Evolutionary conservation across 2,888 invertebrate species (phyloP).

Genomic region (Orchestes rusci): DNA sequence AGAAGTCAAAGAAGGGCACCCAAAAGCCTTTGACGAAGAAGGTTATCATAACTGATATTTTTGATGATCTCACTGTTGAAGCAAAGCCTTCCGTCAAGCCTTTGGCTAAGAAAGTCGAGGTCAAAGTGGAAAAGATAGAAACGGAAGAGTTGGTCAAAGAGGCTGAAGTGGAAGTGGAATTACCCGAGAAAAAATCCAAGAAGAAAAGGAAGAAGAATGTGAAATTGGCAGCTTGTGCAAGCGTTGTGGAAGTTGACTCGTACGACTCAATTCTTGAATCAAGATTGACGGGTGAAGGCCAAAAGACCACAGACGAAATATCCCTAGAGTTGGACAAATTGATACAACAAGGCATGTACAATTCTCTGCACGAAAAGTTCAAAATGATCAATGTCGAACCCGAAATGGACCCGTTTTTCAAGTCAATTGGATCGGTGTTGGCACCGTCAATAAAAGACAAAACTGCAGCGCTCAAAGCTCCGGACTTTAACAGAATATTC

Average conservation of each 20-base stretch:
- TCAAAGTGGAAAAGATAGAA: neutral
- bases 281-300: conserved; percentile 26
- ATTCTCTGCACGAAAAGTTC: conserved; percentile 40
- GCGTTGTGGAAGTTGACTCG: conserved; percentile 32
- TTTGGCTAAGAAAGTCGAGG: neutral
- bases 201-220: conserved; percentile 31
- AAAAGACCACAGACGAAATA: conserved; percentile 41
- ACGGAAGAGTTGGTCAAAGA: too few species aligned
- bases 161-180: conserved; percentile 5
- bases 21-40: conserved; percentile 32
- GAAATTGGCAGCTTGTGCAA: conserved; percentile 14
- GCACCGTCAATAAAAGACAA: conserved; percentile 26
- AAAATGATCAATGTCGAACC: conserved; percentile 36
- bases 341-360: conserved; percentile 42
- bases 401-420: conserved; percentile 39
- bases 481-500: conserved; percentile 34
- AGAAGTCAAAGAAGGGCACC: conserved; percentile 31
- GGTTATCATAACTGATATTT: conserved; percentile 38
- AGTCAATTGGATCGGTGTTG: conserved; percentile 26
- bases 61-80: conserved; percentile 21
- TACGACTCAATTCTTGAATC: conserved; percentile 37
- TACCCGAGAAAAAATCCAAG: conserved; percentile 29
- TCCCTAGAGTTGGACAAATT: conserved; percentile 42
- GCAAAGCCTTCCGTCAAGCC: conserved; percentile 8
- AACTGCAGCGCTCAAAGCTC: conserved; percentile 28